Evolutionary conservation across 2,797 vertebrate genomes (phyloP).

Genomic region (Cirrhinus mrigala): DNA sequence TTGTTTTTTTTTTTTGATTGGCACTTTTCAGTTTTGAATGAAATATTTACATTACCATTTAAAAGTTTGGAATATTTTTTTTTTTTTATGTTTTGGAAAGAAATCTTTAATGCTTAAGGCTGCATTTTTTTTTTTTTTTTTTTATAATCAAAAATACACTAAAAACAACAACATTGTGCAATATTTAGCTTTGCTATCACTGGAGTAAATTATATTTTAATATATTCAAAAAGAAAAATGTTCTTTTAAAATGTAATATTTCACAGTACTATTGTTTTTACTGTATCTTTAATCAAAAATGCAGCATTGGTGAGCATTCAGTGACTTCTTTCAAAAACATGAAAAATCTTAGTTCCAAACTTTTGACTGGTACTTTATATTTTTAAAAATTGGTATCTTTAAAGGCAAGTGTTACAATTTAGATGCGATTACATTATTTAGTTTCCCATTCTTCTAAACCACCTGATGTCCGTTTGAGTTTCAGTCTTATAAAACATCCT

Average conservation of each 20-base stretch:
- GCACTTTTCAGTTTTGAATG: neutral
- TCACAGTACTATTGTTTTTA: neutral
- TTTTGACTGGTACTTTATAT: neutral
- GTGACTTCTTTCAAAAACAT: neutral
- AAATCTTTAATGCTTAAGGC: too few relatives aligned
- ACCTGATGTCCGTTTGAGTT: conserved; percentile 6
- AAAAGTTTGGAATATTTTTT: neutral
- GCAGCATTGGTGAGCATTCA: neutral
- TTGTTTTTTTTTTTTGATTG: neutral
- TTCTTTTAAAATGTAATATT: neutral
- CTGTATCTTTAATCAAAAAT: neutral
- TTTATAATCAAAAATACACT: neutral
- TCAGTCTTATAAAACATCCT: neutral
- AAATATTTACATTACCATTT: neutral
- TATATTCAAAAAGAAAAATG: neutral
- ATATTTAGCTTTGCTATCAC: neutral
- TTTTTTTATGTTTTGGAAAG: neutral
- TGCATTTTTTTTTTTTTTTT: neutral
- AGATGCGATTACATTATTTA: neutral
- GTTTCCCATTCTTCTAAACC: conserved; percentile 2
- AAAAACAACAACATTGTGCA: too few relatives aligned
- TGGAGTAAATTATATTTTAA: neutral
- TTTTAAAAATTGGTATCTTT: neutral
- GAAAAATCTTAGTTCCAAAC: neutral
- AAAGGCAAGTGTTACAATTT: neutral